Conservation (phyloP, 2,113 vertebrate species). For the Cyanoliseus patagonus region DNA sequence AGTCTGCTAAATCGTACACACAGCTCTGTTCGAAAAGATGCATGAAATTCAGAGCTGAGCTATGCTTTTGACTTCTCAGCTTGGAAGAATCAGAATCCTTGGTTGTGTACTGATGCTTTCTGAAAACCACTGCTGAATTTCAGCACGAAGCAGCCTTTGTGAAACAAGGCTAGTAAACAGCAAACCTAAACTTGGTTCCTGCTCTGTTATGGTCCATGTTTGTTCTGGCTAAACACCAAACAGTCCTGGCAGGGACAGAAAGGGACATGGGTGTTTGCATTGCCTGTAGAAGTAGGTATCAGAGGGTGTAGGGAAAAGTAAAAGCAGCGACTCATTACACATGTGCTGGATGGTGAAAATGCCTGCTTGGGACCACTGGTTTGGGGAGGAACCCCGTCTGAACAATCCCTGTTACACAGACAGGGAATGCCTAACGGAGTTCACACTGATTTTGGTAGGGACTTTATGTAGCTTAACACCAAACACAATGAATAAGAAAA, state of each 20-base stretch:
- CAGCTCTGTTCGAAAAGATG: not conserved
- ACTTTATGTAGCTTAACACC: not conserved
- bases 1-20: not conserved
- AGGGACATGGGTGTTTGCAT: not conserved
- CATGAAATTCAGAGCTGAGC: not conserved
- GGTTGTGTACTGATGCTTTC: not conserved
- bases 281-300: not conserved
- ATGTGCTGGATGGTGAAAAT: not conserved
- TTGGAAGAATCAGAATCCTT: not conserved
- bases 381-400: not conserved
- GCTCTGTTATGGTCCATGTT: not conserved
- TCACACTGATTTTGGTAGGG: not conserved
- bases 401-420: not conserved
- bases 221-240: not conserved
- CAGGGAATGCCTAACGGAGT: not conserved
- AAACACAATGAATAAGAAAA: not conserved
- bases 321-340: accelerated
- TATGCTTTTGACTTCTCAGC: not conserved
- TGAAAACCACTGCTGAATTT: not conserved
- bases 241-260: not conserved
- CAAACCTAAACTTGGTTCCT: not conserved
- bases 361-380: not conserved
- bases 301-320: not conserved
- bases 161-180: not conserved
- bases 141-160: not conserved